Evolutionary conservation across 2,797 vertebrate genomes (phyloP), one percentile per base, ranked within the genome.

Genomic region (Hemibagrus guttatus): DNA sequence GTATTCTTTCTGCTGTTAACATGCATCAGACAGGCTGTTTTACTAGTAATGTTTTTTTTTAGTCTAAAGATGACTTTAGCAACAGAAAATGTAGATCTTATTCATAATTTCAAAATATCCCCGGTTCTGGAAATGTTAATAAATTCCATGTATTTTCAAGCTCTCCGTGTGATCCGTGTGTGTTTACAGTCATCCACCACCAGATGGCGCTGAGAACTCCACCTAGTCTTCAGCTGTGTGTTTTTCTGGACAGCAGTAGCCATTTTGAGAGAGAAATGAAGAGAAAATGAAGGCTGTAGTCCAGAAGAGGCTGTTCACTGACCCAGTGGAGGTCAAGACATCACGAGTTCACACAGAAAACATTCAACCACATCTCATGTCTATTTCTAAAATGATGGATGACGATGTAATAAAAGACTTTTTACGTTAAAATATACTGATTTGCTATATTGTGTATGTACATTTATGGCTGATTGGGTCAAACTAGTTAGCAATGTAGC

Each of bases 191-290:
- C 46, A 6, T 74, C 49, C 23, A 83, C 69, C 87, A 88, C 79
- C 39, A 88, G 87, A 58, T n/a, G 84, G 84, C 31, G 72, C 61
- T 23, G 7, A 23, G 39, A 35, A 61, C 59, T 19, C 23, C 26
- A 59, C 21, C 21, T 39, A 19, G 16, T 64, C 2, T 21, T 14
- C 13, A 23, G 0, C 9, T 21, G 7, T 9, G 58, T 19, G 13
- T 11, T 21, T 35, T 74, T 49, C 26, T 54, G 17, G 42, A 1
- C 4, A 58, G 35, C 16, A 59, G 69, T 16, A 68, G 79, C 87
- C 79, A 85, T 85, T 88, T 88, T 85, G 71, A 85, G 39, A 83
- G 69, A 49, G 19, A 54, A 21, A 35, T 56, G 35, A 23, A 42
- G 3, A 35, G 64, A 63, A 81, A 49, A 64, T 87, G 86, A 71